Base-by-base conservation (phyloP, 1,140 invertebrate species). In the Bemisia tabaci region DNA sequence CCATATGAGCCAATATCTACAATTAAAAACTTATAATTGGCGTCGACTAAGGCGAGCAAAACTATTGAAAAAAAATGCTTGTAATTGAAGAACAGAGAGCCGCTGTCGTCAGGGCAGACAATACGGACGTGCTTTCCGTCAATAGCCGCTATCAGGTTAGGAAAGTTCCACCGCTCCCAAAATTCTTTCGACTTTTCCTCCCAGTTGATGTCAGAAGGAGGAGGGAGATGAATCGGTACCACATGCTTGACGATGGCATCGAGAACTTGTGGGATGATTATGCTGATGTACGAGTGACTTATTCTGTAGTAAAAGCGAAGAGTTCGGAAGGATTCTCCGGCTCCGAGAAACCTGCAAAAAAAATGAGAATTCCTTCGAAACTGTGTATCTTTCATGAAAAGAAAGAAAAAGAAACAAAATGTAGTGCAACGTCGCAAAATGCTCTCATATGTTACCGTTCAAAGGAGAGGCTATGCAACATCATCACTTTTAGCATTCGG, bases 31-130 rank as follows among this genome's bases (percentile, higher is more conserved):
- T 76, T 74, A 68, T 76, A 81, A 65, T 80, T 72, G 1, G 75
- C 75, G 72, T 82, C 79, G 39, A 78, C 78, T 21, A 82, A 60
- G 2, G 76, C 81, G 48, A 80, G 69, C n/a, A 82, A 68, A 58
- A 82, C 77, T 33, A 79, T 75, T 22, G 75, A 79, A 71, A 77
- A 80, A 68, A 68, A 74, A 2, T 73, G 63, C 69, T 81, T 81
- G 63, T 80, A 79, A 71, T 80, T 80, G 63, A 73, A 79, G 70
- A 72, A 80, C 21, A 73, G 59, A 1, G 73, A 73, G 22, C 78
- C 77, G 59, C 71, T 72, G 26, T 73, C 74, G n/a, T 26, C 5
- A 77, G 81, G 67, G 1, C 60, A 63, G 60, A 73, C 65, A 59
- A 78, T 77, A 9, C 66, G 26, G 21, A 79, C 63, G 60, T 80